Base-by-base conservation (phyloP, 2,113 vertebrate species). In the Marcusenius ussheri region DNA sequence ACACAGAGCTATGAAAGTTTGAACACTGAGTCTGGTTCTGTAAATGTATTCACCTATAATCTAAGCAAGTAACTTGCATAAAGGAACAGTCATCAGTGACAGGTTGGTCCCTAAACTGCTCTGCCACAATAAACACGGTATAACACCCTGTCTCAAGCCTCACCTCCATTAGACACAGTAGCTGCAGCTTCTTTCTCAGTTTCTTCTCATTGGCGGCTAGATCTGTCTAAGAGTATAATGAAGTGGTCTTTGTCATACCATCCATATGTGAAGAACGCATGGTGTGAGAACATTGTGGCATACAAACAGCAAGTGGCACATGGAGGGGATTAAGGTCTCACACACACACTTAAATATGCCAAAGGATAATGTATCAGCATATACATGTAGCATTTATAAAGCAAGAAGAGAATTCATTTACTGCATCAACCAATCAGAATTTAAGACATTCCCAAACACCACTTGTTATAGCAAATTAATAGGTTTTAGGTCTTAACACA, bases 121-220 rank as follows among this genome's bases (percentile, higher is more conserved):
- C 2, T 70, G 62, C 27, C 31, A 70, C 62, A 70, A 70, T 31
- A 70, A 31, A 27, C 10, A 27, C 10, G 0, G 62, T 70, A 31
- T 13, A 13, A 70, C 62, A 70, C 27, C 62, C 62, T 4, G 62
- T 19, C 7, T 83, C 4, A 11, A 84, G 83, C 39, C 45, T 84
- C 21, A 91, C 91, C 91, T 91, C 91, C 91, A 91, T 91, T 17
- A 91, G 83, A 39, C 91, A 91, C 24, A 91, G 90, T 7, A 91
- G 50, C 47, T 91, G 91, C 19, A 91, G 89, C 51, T 91, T 91
- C 51, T 89, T 83, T 80, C 84, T 89, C 90, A 91, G 51, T 89
- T 90, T 89, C 11, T 51, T 58, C 46, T 91, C 91, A 89, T 89
- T 91, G 53, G 49, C 53, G 7, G 91, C 84, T 31, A 91, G 88